Evolutionary conservation across 2,888 invertebrate species (phyloP).

Genomic region (Hemithea aestivaria): DNA sequence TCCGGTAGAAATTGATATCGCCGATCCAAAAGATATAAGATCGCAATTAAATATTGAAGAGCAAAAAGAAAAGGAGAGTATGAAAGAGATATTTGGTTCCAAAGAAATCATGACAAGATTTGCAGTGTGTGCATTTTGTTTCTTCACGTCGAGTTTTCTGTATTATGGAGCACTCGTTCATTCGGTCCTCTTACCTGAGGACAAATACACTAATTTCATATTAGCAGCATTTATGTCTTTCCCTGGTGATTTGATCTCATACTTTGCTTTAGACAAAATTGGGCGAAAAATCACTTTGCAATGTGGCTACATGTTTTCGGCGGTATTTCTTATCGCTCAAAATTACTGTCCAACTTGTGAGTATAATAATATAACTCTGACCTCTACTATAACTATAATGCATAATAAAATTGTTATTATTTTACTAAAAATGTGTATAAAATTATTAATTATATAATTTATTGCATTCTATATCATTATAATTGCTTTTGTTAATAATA

Average conservation of each 20-base stretch:
- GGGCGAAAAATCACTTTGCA: conserved; percentile 55
- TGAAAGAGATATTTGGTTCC: conserved; percentile 51
- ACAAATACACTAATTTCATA: conserved; percentile 61
- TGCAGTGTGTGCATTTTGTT: conserved; percentile 50
- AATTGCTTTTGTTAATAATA: conserved; percentile 3
- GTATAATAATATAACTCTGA: too few relatives aligned
- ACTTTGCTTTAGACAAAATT: conserved; percentile 48
- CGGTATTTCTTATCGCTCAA: conserved; percentile 50
- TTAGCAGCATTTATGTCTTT: conserved; percentile 53
- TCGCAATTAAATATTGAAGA: conserved; percentile 46
- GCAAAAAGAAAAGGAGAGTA: conserved; percentile 49
- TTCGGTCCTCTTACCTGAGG: conserved; percentile 55
- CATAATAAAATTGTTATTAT: too few relatives aligned
- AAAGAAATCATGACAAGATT: conserved; percentile 56
- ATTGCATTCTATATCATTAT: not conserved
- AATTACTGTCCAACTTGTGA: conserved; percentile 52
- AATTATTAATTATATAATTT: too few relatives aligned
- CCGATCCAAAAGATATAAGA: conserved; percentile 45
- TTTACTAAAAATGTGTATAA: too few relatives aligned
- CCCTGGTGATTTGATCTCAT: conserved; percentile 58
- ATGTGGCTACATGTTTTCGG: conserved; percentile 47
- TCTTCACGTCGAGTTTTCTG: conserved; percentile 58
- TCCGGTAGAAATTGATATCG: conserved; percentile 45
- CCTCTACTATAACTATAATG: too few relatives aligned
- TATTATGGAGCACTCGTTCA: conserved; percentile 59